Evolutionary conservation across 2,888 invertebrate genomes (phyloP), one percentile per base, ranked within the genome.

Genomic region (Mesorhabditis spiculigera): DNA sequence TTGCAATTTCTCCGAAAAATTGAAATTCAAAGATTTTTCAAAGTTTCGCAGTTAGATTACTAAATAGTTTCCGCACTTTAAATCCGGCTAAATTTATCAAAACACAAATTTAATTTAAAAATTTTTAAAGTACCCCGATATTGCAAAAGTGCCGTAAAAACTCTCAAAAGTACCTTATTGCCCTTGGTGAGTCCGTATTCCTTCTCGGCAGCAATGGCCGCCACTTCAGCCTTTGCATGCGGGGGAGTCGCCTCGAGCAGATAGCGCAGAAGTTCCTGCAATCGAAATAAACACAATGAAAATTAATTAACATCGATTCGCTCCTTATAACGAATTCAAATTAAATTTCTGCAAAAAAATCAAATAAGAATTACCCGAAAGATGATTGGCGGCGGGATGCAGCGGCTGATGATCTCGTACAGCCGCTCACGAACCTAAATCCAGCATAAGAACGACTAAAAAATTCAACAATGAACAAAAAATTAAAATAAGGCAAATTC

Each of bases 111-210:
- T n/a, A n/a, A n/a, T n/a, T n/a, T n/a, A n/a, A n/a, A n/a, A n/a
- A n/a, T n/a, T n/a, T n/a, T n/a, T n/a, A n/a, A n/a, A n/a, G n/a
- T n/a, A n/a, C n/a, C n/a, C 28, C 28, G 28, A 28, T 28, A 28
- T 28, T 28, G 28, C 28, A 28, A 28, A 28, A 28, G 28, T 28
- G 3, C 28, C 28, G 28, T 28, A 28, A 28, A 28, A 28, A 28
- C 1, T 28, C 28, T 28, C 28, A 28, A 28, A 8, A 2, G 43
- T 6, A 69, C 67, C 67, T 93, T 8, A 4, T 28, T 28, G 58
- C 96, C 96, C 70, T 91, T 90, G 82, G 92, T 91, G 90, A 96
- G 91, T 79, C 93, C 90, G 86, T 95, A 93, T 86, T 98, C 96
- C 87, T 93, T 95, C 73, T 90, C 90, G 0, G 95, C 93, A 8